Evolutionary conservation across 2,113 vertebrate genomes (phyloP).

Genomic region (Clarias gariepinus): DNA sequence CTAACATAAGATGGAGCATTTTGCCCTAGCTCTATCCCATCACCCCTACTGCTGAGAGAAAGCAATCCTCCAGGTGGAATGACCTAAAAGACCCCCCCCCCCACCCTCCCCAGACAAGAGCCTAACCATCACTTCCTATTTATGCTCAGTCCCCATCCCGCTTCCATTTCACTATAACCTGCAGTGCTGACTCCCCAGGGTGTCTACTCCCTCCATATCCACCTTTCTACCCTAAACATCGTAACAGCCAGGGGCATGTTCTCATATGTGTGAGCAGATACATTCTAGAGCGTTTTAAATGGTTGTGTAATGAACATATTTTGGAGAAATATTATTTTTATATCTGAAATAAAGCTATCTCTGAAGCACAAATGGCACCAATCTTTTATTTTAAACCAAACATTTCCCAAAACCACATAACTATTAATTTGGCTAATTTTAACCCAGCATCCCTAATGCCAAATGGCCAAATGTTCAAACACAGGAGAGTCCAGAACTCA

Average conservation of each 20-base stretch:
- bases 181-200: neutral
- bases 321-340: neutral
- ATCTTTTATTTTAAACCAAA: neutral
- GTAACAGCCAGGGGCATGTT: neutral
- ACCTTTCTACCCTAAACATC: neutral
- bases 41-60: conserved; percentile 36
- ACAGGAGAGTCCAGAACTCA: conserved; percentile 25
- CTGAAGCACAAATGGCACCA: neutral
- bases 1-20: conserved; percentile 15
- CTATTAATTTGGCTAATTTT: conserved; percentile 3
- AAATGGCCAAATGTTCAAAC: conserved; percentile 8
- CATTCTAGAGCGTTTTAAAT: neutral
- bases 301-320: neutral
- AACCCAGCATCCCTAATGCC: neutral
- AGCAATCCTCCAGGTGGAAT: conserved; percentile 49
- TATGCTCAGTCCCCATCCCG: neutral
- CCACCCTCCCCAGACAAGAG: conserved; percentile 24
- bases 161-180: neutral
- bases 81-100: conserved; percentile 36
- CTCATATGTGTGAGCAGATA: neutral
- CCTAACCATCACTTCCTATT: conserved; percentile 15
- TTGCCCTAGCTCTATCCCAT: conserved; percentile 15
- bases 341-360: neutral
- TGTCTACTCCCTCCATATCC: neutral
- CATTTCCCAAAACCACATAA: neutral